Base-by-base conservation (phyloP, 35 echinoderm and acorn worm species). In the Heliocidaris tuberculata region DNA sequence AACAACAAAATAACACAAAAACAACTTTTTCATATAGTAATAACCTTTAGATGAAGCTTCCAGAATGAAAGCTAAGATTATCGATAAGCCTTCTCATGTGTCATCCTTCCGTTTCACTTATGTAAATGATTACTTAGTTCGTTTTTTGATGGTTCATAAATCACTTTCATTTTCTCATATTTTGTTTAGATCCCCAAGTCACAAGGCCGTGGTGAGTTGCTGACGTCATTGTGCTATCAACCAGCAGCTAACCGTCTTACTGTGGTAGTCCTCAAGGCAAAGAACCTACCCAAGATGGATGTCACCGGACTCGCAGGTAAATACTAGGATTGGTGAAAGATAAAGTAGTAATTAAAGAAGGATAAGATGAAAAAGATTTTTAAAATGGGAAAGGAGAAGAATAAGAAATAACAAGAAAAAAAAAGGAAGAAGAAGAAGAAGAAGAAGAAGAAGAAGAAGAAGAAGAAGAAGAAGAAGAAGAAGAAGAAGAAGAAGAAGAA, bases 231-330 rank as follows among this genome's bases (percentile, higher is more conserved):
- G 30, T 97, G 97, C 31, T 97, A 99, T 93, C 98, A 99, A 61
- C 98, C 98, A 78, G 98, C 98, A 48, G 96, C 97, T n/a, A 99
- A 99, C 90, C 94, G 96, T 65, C 96, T 99, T 24, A 99, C 98
- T 35, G 98, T 99, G 49, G 98, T 99, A 11, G 98, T 99, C 35
- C 95, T 99, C 31, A 99, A 99, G 92, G 98, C 98, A 12, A 97
- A 97, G 90, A 99, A 97, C 94, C 95, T 99, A 47, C 98, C 98
- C 19, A 99, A 99, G 96, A 99, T 99, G 98, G 98, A 99, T 95
- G 98, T 99, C 17, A 99, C 98, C 31, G 98, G 98, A 48, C 94
- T 99, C 13, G 96, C 98, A 90, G 98, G 98, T 99, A 97, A 50
- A 91, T 78, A 78, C 15, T 42, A 42, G 35, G 35, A 42, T 42